Evolutionary conservation across 2,888 invertebrate species (phyloP), one percentile per base, ranked within the genome.

Genomic region (Synanthedon vespiformis): DNA sequence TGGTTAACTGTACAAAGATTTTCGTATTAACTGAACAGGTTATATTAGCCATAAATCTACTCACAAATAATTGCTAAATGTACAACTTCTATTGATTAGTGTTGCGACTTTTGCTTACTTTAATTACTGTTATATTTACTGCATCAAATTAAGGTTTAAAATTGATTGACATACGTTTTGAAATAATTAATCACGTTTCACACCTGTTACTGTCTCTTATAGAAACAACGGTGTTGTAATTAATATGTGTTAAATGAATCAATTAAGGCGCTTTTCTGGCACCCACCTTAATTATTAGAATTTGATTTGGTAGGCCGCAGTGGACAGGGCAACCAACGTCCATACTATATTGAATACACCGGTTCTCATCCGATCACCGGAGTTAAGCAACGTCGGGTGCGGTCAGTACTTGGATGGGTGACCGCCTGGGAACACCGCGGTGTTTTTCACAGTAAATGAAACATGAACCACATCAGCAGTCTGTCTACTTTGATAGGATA

Each of bases 321-420:
- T 6, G 4, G 27, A 27, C 27, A 27, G 27, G 2, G 16, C 16
- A 16, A 1, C 16, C 16, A 16, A 1, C 16, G 16, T 16, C 2
- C 62, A 62, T 61, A 62, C 61, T 55, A 62, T 55, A 58, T 58
- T 62, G 61, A 61, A 62, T 22, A 57, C 62, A 60, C 62, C 62
- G 62, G 62, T 62, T 62, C 61, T 62, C 61, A 60, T 62, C 62
- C 58, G 62, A 62, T 62, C 62, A 62, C 62, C 61, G 60, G 60
- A 62, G 61, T 62, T 62, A 61, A 62, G 61, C 62, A 61, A 58
- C 61, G 58, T 63, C 62, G 61, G 61, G 62, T 61, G 59, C 56
- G 58, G 58, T 60, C 58, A 63, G 63, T 61, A 62, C 60, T 62
- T 62, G 61, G 61, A 62, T 62, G 61, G 61, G 62, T 62, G 62